Conservation (phyloP, 64 coral and sea anemone genomes). For the Actinia tenebrosa region DNA sequence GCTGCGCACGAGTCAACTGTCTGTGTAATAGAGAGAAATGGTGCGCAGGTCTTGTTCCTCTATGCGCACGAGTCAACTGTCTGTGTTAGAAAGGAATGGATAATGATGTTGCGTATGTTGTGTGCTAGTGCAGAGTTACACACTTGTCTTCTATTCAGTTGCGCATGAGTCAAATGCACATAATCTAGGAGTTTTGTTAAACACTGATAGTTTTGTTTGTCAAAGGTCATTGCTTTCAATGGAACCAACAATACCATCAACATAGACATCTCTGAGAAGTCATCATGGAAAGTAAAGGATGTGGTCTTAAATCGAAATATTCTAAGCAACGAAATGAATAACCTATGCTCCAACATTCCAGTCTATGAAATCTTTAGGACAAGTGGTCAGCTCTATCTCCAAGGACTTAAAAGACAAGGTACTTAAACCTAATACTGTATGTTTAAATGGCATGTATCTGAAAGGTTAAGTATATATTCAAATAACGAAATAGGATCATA, state of each 20-base stretch:
- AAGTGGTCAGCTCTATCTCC: background rate
- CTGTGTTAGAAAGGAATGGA: background rate
- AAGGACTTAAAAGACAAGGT: constrained; percentile 27
- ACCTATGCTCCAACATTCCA: constrained; percentile 14
- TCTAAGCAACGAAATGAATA: background rate
- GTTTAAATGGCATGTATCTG: background rate
- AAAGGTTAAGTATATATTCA: no score
- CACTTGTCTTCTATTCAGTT: background rate
- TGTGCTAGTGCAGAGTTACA: background rate
- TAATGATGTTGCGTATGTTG: background rate
- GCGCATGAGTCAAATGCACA: background rate
- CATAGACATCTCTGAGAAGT: constrained; percentile 7
- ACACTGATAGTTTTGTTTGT: background rate
- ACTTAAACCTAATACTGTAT: background rate
- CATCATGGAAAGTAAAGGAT: background rate
- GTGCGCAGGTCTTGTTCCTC: background rate
- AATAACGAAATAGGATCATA: no score
- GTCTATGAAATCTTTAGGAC: constrained; percentile 7
- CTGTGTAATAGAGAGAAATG: no score
- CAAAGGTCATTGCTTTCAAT: background rate
- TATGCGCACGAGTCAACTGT: background rate
- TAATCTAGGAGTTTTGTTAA: background rate
- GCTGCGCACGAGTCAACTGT: no score
- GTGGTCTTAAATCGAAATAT: background rate
- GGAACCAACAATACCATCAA: constrained; percentile 3